A percentile compares a stretch with the other conserved stretches of the same genome.
These are phyloP conservation scores for Trichogramma dendrolimi DNA, from an alignment of 2,888 invertebrate genomes.

Conservation along the genomic window DNA sequence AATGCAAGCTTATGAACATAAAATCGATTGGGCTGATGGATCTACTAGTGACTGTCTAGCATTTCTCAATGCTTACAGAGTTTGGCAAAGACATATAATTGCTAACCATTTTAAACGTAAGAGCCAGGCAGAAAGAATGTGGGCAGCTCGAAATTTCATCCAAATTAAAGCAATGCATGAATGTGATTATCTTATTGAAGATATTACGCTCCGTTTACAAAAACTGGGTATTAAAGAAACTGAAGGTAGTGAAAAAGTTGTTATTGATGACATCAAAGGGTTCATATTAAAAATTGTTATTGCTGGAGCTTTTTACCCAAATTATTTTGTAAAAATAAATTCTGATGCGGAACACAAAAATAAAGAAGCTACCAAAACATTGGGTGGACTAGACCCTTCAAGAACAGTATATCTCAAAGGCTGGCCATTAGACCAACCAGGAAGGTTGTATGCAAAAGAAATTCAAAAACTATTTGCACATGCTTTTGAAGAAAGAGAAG, in stretches of 20 bases:
- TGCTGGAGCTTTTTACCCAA: conserved; percentile 88
- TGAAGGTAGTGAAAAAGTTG: conserved; percentile 50
- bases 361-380: conserved; percentile 56
- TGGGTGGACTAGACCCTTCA: conserved; percentile 73
- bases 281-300: conserved; percentile 70
- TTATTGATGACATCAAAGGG: conserved; percentile 55
- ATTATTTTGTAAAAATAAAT: conserved; percentile 69
- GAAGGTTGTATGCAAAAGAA: conserved; percentile 63
- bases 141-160: conserved; percentile 69
- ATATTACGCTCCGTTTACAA: conserved; percentile 64
- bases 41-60: conserved; percentile 83
- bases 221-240: conserved; percentile 60
- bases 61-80: conserved; percentile 73
- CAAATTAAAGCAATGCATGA: conserved; percentile 71
- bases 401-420: conserved; percentile 66
- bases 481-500: conserved; percentile 37
- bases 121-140: conserved; percentile 55
- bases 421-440: conserved; percentile 61
- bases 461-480: conserved; percentile 61
- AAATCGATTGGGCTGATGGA: conserved; percentile 76
- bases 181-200: conserved; percentile 67
- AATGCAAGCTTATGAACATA: conserved; percentile 69
- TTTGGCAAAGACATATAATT: conserved; percentile 64
- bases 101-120: conserved; percentile 58
- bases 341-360: conserved; percentile 59